Conservation (phyloP, 2,888 invertebrate species). For the Rugalucina vietnamica region DNA sequence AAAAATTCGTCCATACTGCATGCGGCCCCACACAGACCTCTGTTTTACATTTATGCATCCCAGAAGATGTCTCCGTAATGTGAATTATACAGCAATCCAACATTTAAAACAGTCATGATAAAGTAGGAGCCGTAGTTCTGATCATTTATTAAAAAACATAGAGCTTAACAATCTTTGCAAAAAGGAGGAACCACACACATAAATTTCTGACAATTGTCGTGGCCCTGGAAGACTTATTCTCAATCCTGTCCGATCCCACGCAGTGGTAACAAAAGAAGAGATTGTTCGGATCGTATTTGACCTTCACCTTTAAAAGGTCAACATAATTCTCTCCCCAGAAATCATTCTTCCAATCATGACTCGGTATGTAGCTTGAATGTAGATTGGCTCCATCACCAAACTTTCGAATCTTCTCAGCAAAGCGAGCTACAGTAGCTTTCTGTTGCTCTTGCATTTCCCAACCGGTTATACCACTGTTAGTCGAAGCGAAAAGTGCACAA, state of each 20-base stretch:
- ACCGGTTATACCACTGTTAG: not conserved
- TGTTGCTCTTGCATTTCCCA: not conserved
- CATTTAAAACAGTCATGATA: too few relatives aligned
- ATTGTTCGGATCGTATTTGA: slow-evolving; percentile 65
- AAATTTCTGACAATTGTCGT: too few relatives aligned
- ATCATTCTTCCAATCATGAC: slow-evolving; percentile 65
- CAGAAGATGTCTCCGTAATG: too few relatives aligned
- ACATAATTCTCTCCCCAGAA: slow-evolving; percentile 72
- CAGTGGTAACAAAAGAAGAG: slow-evolving; percentile 72
- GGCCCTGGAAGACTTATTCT: too few relatives aligned
- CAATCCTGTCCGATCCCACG: slow-evolving; percentile 71
- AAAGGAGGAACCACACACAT: too few relatives aligned
- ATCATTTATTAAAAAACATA: too few relatives aligned
- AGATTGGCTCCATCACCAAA: slow-evolving; percentile 67
- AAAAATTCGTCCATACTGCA: too few relatives aligned
- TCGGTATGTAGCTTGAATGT: slow-evolving; percentile 66
- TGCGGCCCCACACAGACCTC: too few relatives aligned
- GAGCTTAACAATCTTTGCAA: too few relatives aligned
- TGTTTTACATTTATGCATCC: too few relatives aligned
- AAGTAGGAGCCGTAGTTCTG: too few relatives aligned
- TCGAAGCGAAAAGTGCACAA: not conserved
- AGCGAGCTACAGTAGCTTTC: not conserved
- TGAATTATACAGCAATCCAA: too few relatives aligned
- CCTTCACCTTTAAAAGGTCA: slow-evolving; percentile 65
- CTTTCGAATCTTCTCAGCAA: slow-evolving; percentile 18